phyloP scores from a whole-genome alignment of 2,888 invertebrate species.

The Malthinus seriepunctatus region DNA sequence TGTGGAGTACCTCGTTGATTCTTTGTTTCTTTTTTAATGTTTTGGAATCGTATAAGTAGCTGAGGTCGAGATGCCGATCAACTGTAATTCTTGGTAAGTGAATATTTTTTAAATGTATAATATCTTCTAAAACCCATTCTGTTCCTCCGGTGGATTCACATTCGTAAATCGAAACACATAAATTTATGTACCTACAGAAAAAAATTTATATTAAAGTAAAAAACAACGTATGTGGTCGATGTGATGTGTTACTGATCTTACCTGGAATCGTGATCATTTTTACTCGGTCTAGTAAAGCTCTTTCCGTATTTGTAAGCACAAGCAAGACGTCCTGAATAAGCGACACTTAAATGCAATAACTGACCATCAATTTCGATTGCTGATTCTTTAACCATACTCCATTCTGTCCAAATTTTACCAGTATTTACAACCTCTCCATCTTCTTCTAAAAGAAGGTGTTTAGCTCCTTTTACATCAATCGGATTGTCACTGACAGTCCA shows the following conservation, averaged over 20 bases:
- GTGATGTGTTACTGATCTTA: conserved; percentile 1
- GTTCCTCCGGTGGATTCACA: conserved; percentile 98
- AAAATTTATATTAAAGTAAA: not conserved
- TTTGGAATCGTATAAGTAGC: conserved; percentile 78
- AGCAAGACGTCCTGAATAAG: conserved; percentile 96
- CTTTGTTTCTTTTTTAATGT: conserved; percentile 82
- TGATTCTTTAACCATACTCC: conserved; percentile 60
- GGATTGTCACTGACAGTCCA: conserved; percentile 64
- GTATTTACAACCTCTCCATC: conserved; percentile 49
- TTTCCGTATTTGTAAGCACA: conserved; percentile 95
- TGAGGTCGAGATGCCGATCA: conserved; percentile 81
- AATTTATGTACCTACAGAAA: conserved; percentile 68
- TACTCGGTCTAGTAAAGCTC: conserved; percentile 81
- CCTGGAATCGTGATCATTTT: conserved; percentile 75
- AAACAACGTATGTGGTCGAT: not conserved
- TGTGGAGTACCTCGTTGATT: conserved; percentile 80
- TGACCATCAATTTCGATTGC: conserved; percentile 70
- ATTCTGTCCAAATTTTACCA: conserved; percentile 53
- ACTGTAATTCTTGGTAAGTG: conserved; percentile 81
- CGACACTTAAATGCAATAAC: conserved; percentile 92
- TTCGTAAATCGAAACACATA: conserved; percentile 96
- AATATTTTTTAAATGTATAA: conserved; percentile 91
- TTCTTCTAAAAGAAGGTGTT: conserved; percentile 48
- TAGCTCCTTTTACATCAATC: conserved; percentile 40
- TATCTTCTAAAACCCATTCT: conserved; percentile 94